Evolutionary conservation across 2,797 vertebrate genomes (phyloP), one percentile per base, ranked within the genome.

Genomic region (Erpetoichthys calabaricus): DNA sequence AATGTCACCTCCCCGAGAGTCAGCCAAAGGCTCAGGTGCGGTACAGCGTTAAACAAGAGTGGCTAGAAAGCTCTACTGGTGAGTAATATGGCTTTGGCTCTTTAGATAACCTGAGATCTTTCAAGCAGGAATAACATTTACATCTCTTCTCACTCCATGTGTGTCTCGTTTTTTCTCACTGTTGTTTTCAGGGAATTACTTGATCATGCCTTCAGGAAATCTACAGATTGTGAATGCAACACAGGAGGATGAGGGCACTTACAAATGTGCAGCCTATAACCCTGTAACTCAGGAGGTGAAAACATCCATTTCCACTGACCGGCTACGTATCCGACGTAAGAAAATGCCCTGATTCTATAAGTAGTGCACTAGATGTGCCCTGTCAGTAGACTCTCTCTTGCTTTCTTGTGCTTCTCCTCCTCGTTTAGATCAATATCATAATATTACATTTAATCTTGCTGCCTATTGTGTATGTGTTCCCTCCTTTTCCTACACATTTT

Each of bases 181-280:
- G 5, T 59, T 45, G 9, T 61, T 46, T 66, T 3, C 72, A 98
- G 95, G 89, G 56, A 96, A 98, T 81, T 98, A 98, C 77, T 86
- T 98, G 81, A 97, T 98, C 77, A 97, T 98, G 95, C 95, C 95
- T 0, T 98, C 95, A 0, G 95, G 95, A 63, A 98, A 97, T 77
- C 88, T 98, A 60, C 95, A 98, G 78, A 98, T 98, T 0, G 89
- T 93, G 71, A 98, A 97, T 1, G 95, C 95, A 59, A 97, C 93
- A 8, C 88, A 74, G 64, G 91, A 97, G 3, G 95, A 98, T 1
- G 94, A 97, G 70, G 95, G 95, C 1, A 89, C 87, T 4, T 98
- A 98, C 3, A 94, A 92, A 69, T 98, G 94, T 58, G 95, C 95
- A 0, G 95, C 95, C 56, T 98, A 97, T 77, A 98, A 98, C 75